Evolutionary conservation across 2,888 invertebrate genomes (phyloP).

Genomic region (Sinelater perroti): DNA sequence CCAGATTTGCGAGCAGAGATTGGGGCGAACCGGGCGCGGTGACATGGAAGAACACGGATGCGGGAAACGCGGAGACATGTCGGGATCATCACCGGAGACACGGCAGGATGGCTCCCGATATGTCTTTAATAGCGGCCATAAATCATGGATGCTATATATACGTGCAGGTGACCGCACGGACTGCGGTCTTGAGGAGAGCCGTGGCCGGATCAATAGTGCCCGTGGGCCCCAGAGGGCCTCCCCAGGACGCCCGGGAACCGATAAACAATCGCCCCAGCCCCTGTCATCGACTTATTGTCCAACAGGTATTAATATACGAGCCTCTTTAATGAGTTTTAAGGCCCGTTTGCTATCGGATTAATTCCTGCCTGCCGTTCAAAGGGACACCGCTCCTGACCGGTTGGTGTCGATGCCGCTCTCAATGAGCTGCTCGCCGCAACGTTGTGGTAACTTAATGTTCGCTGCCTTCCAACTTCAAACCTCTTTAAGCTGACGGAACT

Average conservation of each 20-base stretch:
- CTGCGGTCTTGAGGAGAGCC: conserved; percentile 46
- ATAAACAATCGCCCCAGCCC: conserved; percentile 51
- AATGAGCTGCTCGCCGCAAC: conserved; percentile 1
- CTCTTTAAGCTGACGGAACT: conserved; percentile 5
- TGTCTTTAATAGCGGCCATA: conserved; percentile 52
- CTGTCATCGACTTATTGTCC: conserved; percentile 53
- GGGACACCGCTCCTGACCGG: conserved; percentile 7
- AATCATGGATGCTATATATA: conserved; percentile 52
- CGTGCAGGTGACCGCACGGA: conserved; percentile 52
- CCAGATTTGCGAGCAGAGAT: conserved; percentile 30
- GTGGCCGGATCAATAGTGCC: conserved; percentile 49
- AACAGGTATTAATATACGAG: conserved; percentile 53
- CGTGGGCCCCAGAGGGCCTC: conserved; percentile 41
- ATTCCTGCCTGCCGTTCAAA: conserved; percentile 13
- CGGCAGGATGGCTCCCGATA: conserved; percentile 43
- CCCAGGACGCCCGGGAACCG: conserved; percentile 43
- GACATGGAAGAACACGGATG: conserved; percentile 33
- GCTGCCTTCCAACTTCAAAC: conserved; percentile 5
- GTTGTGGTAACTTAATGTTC: conserved; percentile 11
- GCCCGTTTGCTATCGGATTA: conserved; percentile 23
- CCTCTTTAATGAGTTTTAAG: conserved; percentile 42
- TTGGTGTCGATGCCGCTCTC: neutral
- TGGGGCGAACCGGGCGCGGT: conserved; percentile 21
- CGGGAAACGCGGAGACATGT: conserved; percentile 23
- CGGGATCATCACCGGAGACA: conserved; percentile 33